These are phyloP conservation scores for Harmothoe impar DNA, from an alignment of 2,888 invertebrate species.

Conservation along the genomic window DNA sequence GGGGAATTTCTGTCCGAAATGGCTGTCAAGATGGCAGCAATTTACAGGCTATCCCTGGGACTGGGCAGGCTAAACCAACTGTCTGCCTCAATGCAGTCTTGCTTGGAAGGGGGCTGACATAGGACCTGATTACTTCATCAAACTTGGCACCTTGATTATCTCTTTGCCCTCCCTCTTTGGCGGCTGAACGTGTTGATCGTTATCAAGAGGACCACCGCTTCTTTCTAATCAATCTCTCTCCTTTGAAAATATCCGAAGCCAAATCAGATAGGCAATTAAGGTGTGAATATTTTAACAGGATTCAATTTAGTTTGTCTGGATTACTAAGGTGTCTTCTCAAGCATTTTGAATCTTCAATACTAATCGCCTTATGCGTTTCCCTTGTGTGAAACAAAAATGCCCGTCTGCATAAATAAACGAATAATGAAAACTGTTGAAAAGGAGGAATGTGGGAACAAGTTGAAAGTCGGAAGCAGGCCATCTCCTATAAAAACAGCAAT, in stretches of 20 bases:
- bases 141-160: conserved; percentile 2
- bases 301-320: background rate
- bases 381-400: background rate
- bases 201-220: background rate
- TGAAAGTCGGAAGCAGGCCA: background rate
- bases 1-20: no score
- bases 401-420: background rate
- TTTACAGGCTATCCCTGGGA: no score
- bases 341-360: background rate
- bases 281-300: background rate
- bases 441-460: background rate
- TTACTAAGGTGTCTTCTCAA: background rate
- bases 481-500: background rate
- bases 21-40: no score
- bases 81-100: background rate
- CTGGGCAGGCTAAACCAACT: no score
- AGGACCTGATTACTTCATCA: conserved; percentile 17
- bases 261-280: background rate
- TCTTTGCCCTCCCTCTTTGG: background rate
- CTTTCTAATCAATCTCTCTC: background rate
- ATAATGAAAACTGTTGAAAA: background rate
- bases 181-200: background rate
- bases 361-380: background rate
- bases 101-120: background rate
- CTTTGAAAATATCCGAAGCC: background rate